phyloP scores from a whole-genome alignment of 2,888 invertebrate genomes.

The Amphiduros pacificus region DNA sequence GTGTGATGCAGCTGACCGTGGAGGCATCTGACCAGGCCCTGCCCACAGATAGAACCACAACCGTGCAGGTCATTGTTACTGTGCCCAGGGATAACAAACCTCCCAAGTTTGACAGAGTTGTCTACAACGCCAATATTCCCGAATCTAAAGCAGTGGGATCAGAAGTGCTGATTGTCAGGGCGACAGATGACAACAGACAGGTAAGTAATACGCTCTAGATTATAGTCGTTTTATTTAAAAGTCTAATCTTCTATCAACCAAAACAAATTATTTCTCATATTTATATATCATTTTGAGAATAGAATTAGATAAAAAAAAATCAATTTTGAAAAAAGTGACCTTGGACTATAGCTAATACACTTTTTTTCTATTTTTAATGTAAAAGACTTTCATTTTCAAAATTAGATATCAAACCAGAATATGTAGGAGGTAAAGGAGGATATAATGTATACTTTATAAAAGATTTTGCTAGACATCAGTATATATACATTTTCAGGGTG shows the following conservation, averaged over 20 bases:
- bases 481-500: constrained; percentile 21
- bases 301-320: too few species aligned
- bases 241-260: too few species aligned
- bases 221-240: too few species aligned
- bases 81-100: constrained; percentile 29
- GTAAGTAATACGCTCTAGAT: too few species aligned
- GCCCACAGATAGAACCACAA: constrained; percentile 24
- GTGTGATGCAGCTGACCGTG: constrained; percentile 30
- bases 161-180: constrained; percentile 22
- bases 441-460: not conserved
- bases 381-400: too few species aligned
- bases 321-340: too few species aligned
- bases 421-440: not conserved
- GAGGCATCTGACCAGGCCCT: constrained; percentile 33
- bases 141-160: constrained; percentile 19
- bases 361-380: too few species aligned
- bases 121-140: constrained; percentile 21
- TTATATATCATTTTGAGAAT: too few species aligned
- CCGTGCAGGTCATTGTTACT: constrained; percentile 25
- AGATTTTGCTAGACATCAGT: not conserved
- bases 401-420: too few species aligned
- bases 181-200: constrained; percentile 24
- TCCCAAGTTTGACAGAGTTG: constrained; percentile 25
- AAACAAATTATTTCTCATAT: too few species aligned
- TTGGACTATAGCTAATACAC: too few species aligned